Base-by-base conservation (phyloP, 2,113 vertebrate species). In the Heteronetta atricapilla region DNA sequence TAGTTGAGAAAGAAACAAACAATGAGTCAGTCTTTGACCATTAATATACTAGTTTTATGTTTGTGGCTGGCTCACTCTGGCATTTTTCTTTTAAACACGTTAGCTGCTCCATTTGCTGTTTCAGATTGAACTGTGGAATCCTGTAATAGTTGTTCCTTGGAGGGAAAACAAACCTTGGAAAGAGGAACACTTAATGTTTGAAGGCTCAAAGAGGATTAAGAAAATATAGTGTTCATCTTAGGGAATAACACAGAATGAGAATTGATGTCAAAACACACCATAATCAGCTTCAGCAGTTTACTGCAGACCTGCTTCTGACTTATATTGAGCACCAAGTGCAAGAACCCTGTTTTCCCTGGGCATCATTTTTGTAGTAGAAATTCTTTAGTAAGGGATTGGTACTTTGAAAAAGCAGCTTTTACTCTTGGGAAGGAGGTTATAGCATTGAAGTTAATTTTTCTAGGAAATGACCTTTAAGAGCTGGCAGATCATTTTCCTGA, bases 391-490 rank as follows among this genome's bases (percentile, higher is more conserved):
- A 66, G 10, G 23, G n/a, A 5, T 18, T 48, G 14, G 18, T 69
- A n/a, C 44, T 76, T 80, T 90, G 33, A 80, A 80, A 6, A 17
- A 62, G 33, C 23, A 53, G 26, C 13, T 64, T 79, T 69, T 52
- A 42, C 56, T 48, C 33, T 60, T 62, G 40, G 23, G 10, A 89
- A 81, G 11, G 20, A 90, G n/a, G 10, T 77, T 83, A 77, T 92
- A 80, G 44, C 56, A 78, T 52, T 55, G 40, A 76, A 64, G 85
- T 73, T 88, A 34, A 72, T 94, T 94, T 92, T 90, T 90, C 79
- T 20, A 80, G 59, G 86, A 94, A 88, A 66, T 70, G 36, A 42
- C 20, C 58, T 91, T 52, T 64, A 88, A 48, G 53, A 77, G 7
- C 38, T 62, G 53, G 12, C 25, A 86, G 62, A 68, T 42, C 2